Conservation (phyloP, 2,113 vertebrate species). For the Cettia cetti region DNA sequence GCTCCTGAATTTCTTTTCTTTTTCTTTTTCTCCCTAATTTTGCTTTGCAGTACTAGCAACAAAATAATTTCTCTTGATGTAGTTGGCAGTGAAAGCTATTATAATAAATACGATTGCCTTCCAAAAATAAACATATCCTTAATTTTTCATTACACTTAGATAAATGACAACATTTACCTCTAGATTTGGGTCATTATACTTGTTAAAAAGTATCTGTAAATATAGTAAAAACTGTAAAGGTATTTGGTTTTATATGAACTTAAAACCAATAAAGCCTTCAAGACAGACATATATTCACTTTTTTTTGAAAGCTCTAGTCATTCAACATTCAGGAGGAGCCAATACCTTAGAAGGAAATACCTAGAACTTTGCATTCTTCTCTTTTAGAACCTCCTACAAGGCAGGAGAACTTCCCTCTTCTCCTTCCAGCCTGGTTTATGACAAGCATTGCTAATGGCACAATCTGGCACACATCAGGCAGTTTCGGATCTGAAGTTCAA, state of each 20-base stretch:
- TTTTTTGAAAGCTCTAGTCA: neutral
- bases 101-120: neutral
- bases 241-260: neutral
- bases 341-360: neutral
- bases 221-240: neutral
- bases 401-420: neutral
- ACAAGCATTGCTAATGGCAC: neutral
- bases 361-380: neutral
- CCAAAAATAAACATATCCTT: neutral
- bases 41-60: neutral
- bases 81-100: neutral
- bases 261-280: neutral
- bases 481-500: neutral
- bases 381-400: neutral
- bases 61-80: neutral
- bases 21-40: neutral
- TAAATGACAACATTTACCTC: neutral
- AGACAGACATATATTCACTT: neutral
- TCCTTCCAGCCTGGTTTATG: neutral
- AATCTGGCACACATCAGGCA: neutral
- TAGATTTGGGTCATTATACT: neutral
- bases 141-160: neutral
- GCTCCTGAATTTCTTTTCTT: neutral
- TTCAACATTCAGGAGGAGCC: neutral
- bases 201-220: neutral